Conservation (phyloP, 2,888 invertebrate genomes). For the Selenia dentaria region DNA sequence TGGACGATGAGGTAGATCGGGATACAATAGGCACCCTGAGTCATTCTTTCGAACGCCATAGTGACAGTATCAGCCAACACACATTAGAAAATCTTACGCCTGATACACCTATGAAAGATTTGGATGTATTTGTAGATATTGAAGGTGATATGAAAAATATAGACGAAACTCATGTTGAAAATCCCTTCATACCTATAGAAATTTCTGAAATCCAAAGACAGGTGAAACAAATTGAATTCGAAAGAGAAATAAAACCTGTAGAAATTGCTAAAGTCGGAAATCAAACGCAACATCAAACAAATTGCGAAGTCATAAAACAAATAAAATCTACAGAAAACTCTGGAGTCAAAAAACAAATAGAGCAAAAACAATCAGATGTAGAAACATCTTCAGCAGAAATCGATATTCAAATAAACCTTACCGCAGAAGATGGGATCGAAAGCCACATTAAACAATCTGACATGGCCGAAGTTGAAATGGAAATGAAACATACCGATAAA, state of each 20-base stretch:
- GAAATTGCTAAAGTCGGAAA: slow-evolving; percentile 8
- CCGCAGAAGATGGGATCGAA: too few relatives aligned
- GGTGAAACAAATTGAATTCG: slow-evolving; percentile 29
- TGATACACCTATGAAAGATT: slow-evolving; percentile 70
- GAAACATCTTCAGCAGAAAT: too few relatives aligned
- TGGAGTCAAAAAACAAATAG: too few relatives aligned
- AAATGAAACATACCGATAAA: too few relatives aligned
- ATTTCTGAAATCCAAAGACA: slow-evolving; percentile 1
- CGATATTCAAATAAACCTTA: too few relatives aligned
- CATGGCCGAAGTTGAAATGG: too few relatives aligned
- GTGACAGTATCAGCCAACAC: slow-evolving; percentile 70
- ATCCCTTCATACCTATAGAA: slow-evolving; percentile 9
- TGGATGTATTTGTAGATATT: slow-evolving; percentile 47
- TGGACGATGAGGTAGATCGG: slow-evolving; percentile 66
- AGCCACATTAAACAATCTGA: too few relatives aligned
- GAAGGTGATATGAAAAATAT: slow-evolving; percentile 35
- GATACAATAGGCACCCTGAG: slow-evolving; percentile 74
- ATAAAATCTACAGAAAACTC: too few relatives aligned
- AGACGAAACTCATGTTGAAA: slow-evolving; percentile 34
- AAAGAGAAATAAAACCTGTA: slow-evolving; percentile 33
- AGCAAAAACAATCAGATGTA: too few relatives aligned
- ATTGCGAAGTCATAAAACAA: too few relatives aligned
- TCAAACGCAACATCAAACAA: slow-evolving; percentile 15
- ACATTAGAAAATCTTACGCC: slow-evolving; percentile 75
- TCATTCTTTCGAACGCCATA: slow-evolving; percentile 76